Evolutionary conservation across 2,888 invertebrate genomes (phyloP), one percentile per base, ranked within the genome.

Genomic region (Scelioninae gen. 1): DNA sequence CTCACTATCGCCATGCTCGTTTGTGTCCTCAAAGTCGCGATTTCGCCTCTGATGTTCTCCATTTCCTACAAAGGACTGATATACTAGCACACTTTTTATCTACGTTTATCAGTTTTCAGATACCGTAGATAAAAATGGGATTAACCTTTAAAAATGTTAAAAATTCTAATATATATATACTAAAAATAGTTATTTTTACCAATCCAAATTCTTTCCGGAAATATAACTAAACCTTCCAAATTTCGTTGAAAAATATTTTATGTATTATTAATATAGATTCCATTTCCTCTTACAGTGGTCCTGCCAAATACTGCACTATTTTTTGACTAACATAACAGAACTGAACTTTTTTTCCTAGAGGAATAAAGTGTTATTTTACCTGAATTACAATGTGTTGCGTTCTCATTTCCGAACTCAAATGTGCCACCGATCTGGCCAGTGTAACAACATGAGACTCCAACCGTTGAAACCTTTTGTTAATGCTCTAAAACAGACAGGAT

Each of bases 391-490:
- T 94, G 91, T 97, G 97, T 90, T 98, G 97, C 0, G 97, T 96
- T 82, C 97, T 93, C 96, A 98, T 96, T 93, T 98, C 98, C 4
- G 97, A 97, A 43, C 97, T 97, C 47, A 98, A 93, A 92, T 98
- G 97, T 13, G 98, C 97, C 23, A 98, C 97, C 56, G 97, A 97
- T 76, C 97, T 93, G 0, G 98, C 98, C 84, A 98, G 93, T 0
- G 98, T 98, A 68, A 98, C 97, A 58, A 98, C 97, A 92, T 98
- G 98, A 0, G 97, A 96, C 92, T 98, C 98, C 85, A 98, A 93
- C 5, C 97, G 94, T 91, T 97, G 97, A 93, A 98, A 97, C 56
- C 97, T 94, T 92, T 96, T 96, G 93, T 97, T 96, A 85, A 97
- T 96, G 65, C 96, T 96, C 94, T 96, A 93, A 29, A 86, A 85